Base-by-base conservation (phyloP, 1,140 invertebrate genomes). In the Kradibia gibbosae region DNA sequence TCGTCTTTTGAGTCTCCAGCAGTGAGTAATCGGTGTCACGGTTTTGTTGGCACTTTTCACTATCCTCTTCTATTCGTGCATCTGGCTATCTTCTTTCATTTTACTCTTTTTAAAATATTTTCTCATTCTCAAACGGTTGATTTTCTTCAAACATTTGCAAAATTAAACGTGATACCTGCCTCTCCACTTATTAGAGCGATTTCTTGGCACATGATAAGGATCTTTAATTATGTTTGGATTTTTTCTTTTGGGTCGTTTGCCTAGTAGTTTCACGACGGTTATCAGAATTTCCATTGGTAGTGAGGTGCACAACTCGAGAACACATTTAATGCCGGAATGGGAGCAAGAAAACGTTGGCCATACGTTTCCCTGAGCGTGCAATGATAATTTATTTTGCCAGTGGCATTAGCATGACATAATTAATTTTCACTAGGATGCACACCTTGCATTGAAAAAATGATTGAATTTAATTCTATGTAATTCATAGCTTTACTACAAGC, bases 161-260 rank as follows among this genome's bases (percentile, higher is more conserved):
- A 81, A 76, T 81, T 71, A 76, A 36, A 42, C 50, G 65, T 74
- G 50, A 34, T 22, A 71, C 60, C 7, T 70, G 60, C 70, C 79
- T 81, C 57, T 42, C 48, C 11, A 55, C 67, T 78, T 78, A 82
- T 82, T 82, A 82, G 81, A 75, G 53, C 81, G 75, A 78, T 82
- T 82, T 65, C 75, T 82, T 65, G 75, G 50, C 70, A 65, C 75
- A 36, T 53, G 75, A 78, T 78, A 82, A 78, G 67, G 50, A 82
- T 82, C 81, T 82, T 78, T 82, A 82, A 82, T 82, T 82, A 82
- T 78, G 81, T 73, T 82, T 62, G 72, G 48, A 73, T 73, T 72
- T 82, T 78, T 76, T n/a, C n/a, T 79, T 81, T 72, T 53, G 13
- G 50, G 4, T 73, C 31, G n/a, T 71, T 72, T 20, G 17, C 20